phyloP scores from a whole-genome alignment of 35 echinoderm and acorn worm genomes.

The Heliocidaris erythrogramma region DNA sequence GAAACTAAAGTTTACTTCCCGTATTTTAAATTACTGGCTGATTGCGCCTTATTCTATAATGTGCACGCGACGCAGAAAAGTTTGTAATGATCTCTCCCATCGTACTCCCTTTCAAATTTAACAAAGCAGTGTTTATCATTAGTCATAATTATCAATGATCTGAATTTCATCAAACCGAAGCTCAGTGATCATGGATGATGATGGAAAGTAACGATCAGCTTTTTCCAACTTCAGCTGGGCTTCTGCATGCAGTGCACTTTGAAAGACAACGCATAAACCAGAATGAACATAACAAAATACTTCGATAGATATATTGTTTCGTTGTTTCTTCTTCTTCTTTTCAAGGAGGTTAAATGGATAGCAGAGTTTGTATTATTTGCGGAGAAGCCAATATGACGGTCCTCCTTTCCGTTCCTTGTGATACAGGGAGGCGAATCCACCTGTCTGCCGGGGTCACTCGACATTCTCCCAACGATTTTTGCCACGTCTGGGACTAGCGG shows the following conservation, averaged over 20 bases:
- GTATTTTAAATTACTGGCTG: no score
- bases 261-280: neutral
- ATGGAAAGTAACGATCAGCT: neutral
- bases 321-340: constrained; percentile 3
- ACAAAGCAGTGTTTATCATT: neutral
- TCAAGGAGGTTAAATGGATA: neutral
- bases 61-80: neutral
- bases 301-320: constrained; percentile 3
- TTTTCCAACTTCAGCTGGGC: neutral
- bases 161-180: neutral
- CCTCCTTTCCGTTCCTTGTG: constrained; percentile 28
- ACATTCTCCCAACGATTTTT: constrained; percentile 59
- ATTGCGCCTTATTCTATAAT: neutral
- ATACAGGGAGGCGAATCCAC: neutral
- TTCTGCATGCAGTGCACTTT: neutral
- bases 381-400: constrained; percentile 27
- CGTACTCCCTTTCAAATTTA: neutral
- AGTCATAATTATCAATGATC: neutral
- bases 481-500: constrained; percentile 39
- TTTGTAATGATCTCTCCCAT: neutral
- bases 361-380: constrained; percentile 26
- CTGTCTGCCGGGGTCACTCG: constrained; percentile 43
- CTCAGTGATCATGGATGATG: neutral
- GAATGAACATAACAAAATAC: neutral
- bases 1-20: no score